These are phyloP conservation scores for Mus spretus DNA, from an alignment of 2,797 vertebrate genomes.

Conservation along the genomic window DNA sequence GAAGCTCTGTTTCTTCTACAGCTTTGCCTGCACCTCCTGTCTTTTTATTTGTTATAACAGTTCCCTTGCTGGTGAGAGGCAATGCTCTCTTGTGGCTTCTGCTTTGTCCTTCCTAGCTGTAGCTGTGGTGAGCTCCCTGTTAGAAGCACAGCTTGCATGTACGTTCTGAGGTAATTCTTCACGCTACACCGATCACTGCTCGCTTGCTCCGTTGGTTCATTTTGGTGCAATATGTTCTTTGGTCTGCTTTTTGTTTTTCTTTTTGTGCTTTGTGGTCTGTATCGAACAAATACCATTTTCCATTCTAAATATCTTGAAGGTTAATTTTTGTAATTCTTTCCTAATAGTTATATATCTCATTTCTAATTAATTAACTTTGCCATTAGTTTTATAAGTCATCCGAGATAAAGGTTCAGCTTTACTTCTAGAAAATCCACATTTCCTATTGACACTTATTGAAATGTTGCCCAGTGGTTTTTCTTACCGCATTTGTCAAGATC, in stretches of 20 bases:
- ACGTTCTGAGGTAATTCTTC: background rate
- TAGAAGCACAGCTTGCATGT: background rate
- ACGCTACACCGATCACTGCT: background rate
- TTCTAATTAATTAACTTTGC: background rate
- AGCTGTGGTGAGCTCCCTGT: background rate
- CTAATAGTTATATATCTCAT: background rate
- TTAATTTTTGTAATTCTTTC: background rate
- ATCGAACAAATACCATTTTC: background rate
- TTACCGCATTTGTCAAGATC: background rate
- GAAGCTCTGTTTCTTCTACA: background rate
- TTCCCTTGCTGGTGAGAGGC: too few relatives aligned
- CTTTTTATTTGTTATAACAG: background rate
- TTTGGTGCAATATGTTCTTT: background rate
- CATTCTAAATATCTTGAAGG: background rate
- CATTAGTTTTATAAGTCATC: background rate
- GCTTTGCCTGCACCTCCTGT: background rate
- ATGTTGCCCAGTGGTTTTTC: background rate
- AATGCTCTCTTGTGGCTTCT: background rate
- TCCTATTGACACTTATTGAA: background rate
- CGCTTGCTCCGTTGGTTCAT: background rate
- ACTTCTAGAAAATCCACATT: background rate
- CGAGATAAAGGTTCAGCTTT: background rate
- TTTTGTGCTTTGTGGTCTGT: background rate
- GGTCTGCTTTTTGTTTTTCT: background rate
- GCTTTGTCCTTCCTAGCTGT: background rate